Conservation (phyloP, 2,797 vertebrate species). For the Spinus olivaceus region DNA sequence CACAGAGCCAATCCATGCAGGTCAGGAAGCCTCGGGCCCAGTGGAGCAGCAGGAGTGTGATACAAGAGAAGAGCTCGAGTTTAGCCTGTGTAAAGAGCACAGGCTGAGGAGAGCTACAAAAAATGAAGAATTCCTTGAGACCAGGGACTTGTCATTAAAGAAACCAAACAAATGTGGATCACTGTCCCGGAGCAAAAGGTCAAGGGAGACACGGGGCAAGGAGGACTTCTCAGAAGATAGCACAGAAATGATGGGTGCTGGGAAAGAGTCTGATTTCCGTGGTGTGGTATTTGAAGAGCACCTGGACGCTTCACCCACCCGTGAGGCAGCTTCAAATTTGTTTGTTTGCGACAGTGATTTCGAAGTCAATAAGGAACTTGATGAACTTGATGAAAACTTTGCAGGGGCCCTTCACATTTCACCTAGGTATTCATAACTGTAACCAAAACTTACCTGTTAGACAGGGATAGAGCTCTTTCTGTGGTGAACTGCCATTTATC, state of each 20-base stretch:
- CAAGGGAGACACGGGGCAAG: not conserved
- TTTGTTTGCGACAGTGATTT: conserved; percentile 31
- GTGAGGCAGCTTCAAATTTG: not conserved
- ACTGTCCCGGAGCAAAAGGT: not conserved
- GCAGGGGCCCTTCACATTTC: conserved; percentile 68
- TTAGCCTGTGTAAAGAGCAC: not conserved
- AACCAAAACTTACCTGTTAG: not conserved
- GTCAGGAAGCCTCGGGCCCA: not conserved
- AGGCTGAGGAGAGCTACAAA: not conserved
- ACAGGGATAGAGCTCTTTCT: not conserved
- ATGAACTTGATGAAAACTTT: conserved; percentile 75
- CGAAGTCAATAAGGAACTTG: conserved; percentile 58
- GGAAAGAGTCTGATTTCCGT: not conserved
- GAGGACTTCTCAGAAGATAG: not conserved
- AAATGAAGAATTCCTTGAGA: not conserved
- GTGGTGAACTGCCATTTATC: conserved; percentile 3
- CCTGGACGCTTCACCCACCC: not conserved
- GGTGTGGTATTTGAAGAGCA: not conserved
- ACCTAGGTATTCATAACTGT: not conserved
- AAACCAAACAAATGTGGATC: not conserved
- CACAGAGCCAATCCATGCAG: not conserved
- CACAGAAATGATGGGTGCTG: not conserved
- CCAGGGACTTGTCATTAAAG: not conserved
- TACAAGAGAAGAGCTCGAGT: not conserved
- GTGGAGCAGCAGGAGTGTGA: not conserved